phyloP scores from a whole-genome alignment of 2,888 invertebrate species.

The Dusona sp. region DNA sequence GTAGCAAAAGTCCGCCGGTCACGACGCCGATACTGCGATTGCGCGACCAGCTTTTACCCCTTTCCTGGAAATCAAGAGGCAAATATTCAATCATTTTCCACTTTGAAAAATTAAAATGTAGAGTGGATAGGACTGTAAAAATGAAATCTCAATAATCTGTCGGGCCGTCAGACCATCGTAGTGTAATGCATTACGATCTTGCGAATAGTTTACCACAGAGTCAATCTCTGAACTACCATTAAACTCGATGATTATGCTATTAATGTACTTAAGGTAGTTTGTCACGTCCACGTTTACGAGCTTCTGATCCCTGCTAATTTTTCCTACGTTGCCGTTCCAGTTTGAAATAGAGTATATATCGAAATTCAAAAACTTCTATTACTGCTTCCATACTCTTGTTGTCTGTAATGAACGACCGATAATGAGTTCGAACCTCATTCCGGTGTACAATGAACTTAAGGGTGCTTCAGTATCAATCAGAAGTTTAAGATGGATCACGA shows the following conservation, averaged over 20 bases:
- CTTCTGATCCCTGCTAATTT: background rate
- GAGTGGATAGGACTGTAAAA: background rate
- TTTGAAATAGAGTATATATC: background rate
- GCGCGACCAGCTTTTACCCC: slow-evolving; percentile 84
- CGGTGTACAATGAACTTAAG: background rate
- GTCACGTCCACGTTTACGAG: background rate
- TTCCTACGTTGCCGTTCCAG: no score
- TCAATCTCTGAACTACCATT: background rate
- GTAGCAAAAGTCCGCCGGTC: slow-evolving; percentile 88
- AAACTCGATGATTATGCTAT: background rate
- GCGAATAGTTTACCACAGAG: no score
- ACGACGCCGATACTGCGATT: slow-evolving; percentile 90
- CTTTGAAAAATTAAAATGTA: background rate
- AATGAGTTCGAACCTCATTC: slow-evolving; percentile 1
- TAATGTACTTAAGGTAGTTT: background rate
- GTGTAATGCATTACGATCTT: background rate
- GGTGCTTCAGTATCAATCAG: slow-evolving; percentile 15
- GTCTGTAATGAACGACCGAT: background rate
- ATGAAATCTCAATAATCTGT: background rate
- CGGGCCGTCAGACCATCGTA: background rate
- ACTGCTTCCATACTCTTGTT: background rate
- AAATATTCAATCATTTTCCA: background rate
- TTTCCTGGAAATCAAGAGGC: slow-evolving; percentile 71
- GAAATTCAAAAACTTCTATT: slow-evolving; percentile 1
- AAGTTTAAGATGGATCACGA: background rate